Percentiles rank a stretch among this genome's conserved stretches.
phyloP scores from a whole-genome alignment of 2,888 invertebrate genomes.

The Abscondita cerata region DNA sequence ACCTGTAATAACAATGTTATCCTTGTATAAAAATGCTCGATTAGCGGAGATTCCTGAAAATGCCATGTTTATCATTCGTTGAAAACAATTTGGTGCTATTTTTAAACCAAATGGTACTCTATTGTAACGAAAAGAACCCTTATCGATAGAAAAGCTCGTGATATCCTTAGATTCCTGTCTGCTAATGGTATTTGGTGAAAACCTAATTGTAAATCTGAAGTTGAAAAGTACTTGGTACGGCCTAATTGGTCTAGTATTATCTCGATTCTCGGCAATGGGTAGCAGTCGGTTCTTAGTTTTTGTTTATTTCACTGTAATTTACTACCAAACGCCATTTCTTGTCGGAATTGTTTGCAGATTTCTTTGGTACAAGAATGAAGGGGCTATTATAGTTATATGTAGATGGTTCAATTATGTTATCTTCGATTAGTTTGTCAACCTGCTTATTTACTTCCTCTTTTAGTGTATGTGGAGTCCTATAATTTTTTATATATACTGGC shows the following conservation, averaged over 20 bases:
- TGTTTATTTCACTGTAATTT: neutral
- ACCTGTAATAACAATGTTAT: neutral
- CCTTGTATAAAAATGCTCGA: constrained; percentile 5
- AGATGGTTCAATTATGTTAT: no score
- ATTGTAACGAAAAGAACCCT: neutral
- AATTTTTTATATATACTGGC: no score
- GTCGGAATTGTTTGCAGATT: neutral
- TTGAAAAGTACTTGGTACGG: neutral
- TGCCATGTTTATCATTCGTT: neutral
- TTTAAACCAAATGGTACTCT: constrained; percentile 7
- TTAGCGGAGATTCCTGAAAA: neutral
- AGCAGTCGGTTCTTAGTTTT: neutral
- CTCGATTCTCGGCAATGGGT: neutral
- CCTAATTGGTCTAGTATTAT: neutral
- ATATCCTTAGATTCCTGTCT: neutral
- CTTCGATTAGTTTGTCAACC: no score
- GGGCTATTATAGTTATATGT: no score
- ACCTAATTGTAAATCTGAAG: neutral
- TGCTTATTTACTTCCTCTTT: no score
- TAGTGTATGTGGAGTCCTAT: no score
- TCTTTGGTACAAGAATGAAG: no score
- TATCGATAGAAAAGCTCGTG: neutral
- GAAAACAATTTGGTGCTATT: constrained; percentile 8
- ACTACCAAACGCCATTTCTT: constrained; percentile 3
- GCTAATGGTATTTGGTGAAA: neutral